Evolutionary conservation across 2,113 vertebrate genomes (phyloP).

Genomic region (Caranx ignobilis): DNA sequence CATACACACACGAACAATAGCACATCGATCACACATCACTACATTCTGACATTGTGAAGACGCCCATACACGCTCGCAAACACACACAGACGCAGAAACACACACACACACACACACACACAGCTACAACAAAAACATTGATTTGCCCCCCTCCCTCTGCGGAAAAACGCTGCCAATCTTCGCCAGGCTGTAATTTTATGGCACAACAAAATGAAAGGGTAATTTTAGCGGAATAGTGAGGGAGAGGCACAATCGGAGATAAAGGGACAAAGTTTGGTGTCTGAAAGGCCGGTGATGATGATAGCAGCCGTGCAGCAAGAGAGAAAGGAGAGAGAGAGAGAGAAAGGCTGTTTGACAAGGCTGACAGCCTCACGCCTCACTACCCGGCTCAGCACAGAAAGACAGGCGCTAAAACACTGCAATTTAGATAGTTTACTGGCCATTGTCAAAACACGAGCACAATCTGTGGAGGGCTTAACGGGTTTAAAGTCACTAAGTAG

Average conservation of each 20-base stretch:
- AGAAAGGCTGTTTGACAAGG: constrained; percentile 83
- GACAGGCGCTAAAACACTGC: constrained; percentile 81
- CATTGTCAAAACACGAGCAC: constrained; percentile 83
- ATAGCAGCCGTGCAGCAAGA: constrained; percentile 81
- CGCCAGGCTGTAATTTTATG: constrained; percentile 97
- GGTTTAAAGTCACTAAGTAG: constrained; percentile 82
- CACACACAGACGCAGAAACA: constrained; percentile 23
- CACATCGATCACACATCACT: constrained; percentile 75
- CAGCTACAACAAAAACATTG: constrained; percentile 93
- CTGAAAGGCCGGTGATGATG: constrained; percentile 92
- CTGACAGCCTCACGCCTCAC: constrained; percentile 79
- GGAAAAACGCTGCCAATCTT: constrained; percentile 98
- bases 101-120: constrained; percentile 17
- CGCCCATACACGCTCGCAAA: constrained; percentile 11
- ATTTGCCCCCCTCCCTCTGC: constrained; percentile 88
- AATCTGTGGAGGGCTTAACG: constrained; percentile 83
- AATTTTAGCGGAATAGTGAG: constrained; percentile 94
- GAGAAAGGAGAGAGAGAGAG: constrained; percentile 78
- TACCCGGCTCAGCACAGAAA: constrained; percentile 66
- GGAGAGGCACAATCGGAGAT: constrained; percentile 96
- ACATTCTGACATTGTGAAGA: constrained; percentile 71
- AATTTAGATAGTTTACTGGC: constrained; percentile 87
- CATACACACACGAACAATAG: constrained; percentile 55
- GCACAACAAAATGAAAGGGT: constrained; percentile 99
- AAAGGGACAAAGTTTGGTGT: constrained; percentile 86